phyloP scores from a whole-genome alignment of 2,888 invertebrate species.

The Drosophila limbata region DNA sequence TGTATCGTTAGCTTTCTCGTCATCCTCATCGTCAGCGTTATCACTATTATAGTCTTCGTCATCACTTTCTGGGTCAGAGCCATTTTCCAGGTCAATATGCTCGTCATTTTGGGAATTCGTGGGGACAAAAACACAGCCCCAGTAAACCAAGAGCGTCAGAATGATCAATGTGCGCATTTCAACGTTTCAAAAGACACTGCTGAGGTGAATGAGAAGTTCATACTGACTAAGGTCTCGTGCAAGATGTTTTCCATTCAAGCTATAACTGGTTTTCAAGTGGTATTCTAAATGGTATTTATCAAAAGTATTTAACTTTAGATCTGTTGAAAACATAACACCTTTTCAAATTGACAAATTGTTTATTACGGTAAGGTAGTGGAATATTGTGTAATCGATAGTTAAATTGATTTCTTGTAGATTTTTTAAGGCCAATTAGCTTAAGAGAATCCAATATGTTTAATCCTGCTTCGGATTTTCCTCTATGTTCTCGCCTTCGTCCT shows the following conservation, averaged over 20 bases:
- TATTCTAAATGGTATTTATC: too few species aligned
- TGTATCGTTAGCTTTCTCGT: not conserved
- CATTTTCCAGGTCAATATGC: not conserved
- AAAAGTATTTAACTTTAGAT: too few species aligned
- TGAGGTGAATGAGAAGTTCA: not conserved
- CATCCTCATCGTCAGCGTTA: not conserved
- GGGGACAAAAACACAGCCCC: not conserved
- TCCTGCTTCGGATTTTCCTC: not conserved
- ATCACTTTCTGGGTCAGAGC: constrained; percentile 4
- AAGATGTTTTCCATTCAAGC: not conserved
- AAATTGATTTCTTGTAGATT: constrained; percentile 1
- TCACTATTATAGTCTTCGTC: constrained; percentile 17
- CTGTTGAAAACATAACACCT: not conserved
- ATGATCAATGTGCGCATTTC: constrained; percentile 32
- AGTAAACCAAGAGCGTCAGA: constrained; percentile 12
- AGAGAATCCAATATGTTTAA: not conserved
- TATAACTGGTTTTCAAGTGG: constrained; percentile 15
- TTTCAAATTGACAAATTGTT: not conserved
- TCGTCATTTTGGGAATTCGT: constrained; percentile 1
- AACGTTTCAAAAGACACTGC: constrained; percentile 26
- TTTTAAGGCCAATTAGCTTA: not conserved
- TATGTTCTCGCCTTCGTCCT: not conserved
- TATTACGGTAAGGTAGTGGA: constrained; percentile 19
- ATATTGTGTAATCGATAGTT: not conserved
- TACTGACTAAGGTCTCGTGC: not conserved